Base-by-base conservation (phyloP, 2,113 vertebrate genomes). In the Willisornis vidua region DNA sequence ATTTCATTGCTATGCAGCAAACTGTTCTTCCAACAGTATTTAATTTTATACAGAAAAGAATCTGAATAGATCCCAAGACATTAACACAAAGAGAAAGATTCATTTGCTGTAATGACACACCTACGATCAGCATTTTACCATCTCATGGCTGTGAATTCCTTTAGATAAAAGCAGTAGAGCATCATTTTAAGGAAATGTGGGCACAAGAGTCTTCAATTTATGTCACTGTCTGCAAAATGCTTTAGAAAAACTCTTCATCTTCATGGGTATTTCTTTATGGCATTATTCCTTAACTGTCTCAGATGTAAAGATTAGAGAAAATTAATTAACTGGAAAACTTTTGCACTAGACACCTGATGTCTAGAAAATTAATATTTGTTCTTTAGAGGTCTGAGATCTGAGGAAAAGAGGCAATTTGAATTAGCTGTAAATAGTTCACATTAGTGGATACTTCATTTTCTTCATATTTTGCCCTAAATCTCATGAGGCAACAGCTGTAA, bases 241-340 rank as follows among this genome's bases (percentile, higher is more conserved):
- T 61, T 94, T 52, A 78, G 39, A 84, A 86, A 76, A 92, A 17
- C 6, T 4, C 43, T 87, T 79, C 37, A 49, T 65, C 70, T 86
- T 89, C 37, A 68, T 54, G 29, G 17, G 19, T 66, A 72, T 83
- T 62, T 72, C 61, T 62, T 93, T 37, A 80, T 41, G 23, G 31
- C 37, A 48, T 68, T 93, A 73, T 76, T 84, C 57, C 79, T 94
- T 63, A 85, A 94, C 85, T 87, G 94, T 84, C 72, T 87, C n/a
- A 52, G 43, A 81, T 49, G 41, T 71, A 88, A 95, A 84, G 61
- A 72, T 68, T 80, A 94, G 29, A 63, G 31, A 68, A 93, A 68
- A 80, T 79, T 93, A 86, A 95, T 94, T 95, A 97, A 96, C 89
- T 81, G 86, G 49, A 70, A 92, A 80, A 68, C n/a, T 83, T 94